phyloP scores from a whole-genome alignment of 2,888 invertebrate species.

The Drosophila merina region DNA sequence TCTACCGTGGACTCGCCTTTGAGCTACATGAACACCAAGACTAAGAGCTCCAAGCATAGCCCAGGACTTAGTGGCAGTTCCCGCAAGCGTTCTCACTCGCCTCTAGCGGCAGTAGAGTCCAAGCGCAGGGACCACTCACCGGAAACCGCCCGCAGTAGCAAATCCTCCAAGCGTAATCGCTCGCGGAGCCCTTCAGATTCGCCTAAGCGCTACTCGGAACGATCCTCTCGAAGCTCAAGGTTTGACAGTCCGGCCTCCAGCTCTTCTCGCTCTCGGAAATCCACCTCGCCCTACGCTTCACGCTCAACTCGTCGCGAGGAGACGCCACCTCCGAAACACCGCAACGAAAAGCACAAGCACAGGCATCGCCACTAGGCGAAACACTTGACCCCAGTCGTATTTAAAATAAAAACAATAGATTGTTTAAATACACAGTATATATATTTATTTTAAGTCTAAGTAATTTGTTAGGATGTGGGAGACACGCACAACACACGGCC shows the following conservation, averaged over 20 bases:
- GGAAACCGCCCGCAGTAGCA: slow-evolving; percentile 61
- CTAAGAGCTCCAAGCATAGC: slow-evolving; percentile 58
- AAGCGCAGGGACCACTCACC: slow-evolving; percentile 51
- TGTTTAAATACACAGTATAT: slow-evolving; percentile 45
- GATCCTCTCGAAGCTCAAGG: slow-evolving; percentile 64
- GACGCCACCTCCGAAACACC: slow-evolving; percentile 72
- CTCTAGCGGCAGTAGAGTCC: slow-evolving; percentile 73
- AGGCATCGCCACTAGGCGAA: slow-evolving; percentile 83
- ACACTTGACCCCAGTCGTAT: neutral
- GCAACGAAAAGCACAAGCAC: slow-evolving; percentile 84
- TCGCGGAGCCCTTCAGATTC: slow-evolving; percentile 78
- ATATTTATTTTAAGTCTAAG: slow-evolving; percentile 55
- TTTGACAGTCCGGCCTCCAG: slow-evolving; percentile 71
- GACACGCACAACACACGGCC: slow-evolving; percentile 38
- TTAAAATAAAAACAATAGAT: slow-evolving; percentile 7
- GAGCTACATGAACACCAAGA: slow-evolving; percentile 61
- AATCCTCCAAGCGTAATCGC: slow-evolving; percentile 72
- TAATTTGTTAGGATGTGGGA: slow-evolving; percentile 39
- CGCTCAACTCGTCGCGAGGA: slow-evolving; percentile 64
- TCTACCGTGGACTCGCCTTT: slow-evolving; percentile 75
- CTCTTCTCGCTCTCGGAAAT: slow-evolving; percentile 63
- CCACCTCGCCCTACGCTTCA: slow-evolving; percentile 65
- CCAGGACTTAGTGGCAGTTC: slow-evolving; percentile 60
- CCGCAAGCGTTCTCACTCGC: slow-evolving; percentile 84
- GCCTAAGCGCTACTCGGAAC: slow-evolving; percentile 79